These are phyloP conservation scores for Caradrina clavipalpis DNA, from an alignment of 2,888 invertebrate species.

Conservation along the genomic window DNA sequence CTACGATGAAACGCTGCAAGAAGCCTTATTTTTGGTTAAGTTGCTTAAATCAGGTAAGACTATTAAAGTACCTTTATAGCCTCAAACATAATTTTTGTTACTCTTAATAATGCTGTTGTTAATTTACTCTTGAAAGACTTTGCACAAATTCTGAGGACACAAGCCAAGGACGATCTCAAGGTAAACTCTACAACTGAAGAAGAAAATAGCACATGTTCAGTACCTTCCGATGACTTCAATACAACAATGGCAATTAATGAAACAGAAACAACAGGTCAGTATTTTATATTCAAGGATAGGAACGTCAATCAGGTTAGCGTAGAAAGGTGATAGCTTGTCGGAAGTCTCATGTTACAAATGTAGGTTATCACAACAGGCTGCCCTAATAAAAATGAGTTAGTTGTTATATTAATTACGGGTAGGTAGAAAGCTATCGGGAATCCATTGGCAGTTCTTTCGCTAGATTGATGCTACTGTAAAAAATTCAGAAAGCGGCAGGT, in stretches of 20 bases:
- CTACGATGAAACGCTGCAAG: slow-evolving; percentile 67
- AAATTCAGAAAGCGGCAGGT: no score
- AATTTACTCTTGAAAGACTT: slow-evolving; percentile 60
- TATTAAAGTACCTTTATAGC: neutral
- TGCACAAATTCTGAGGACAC: slow-evolving; percentile 56
- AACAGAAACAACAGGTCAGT: slow-evolving; percentile 23
- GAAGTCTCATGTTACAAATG: no score
- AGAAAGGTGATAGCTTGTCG: no score
- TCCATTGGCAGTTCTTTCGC: neutral
- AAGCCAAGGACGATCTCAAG: slow-evolving; percentile 17
- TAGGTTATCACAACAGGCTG: no score
- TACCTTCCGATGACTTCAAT: slow-evolving; percentile 27
- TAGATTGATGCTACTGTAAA: no score
- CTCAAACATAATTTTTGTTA: no score
- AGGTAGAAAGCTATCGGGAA: neutral
- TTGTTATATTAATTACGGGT: no score
- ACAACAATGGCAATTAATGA: slow-evolving; percentile 30
- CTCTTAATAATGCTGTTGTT: neutral
- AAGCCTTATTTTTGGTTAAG: slow-evolving; percentile 74
- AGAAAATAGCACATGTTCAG: slow-evolving; percentile 57
- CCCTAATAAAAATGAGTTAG: no score
- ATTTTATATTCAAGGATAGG: neutral
- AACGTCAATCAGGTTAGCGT: no score
- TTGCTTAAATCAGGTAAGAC: slow-evolving; percentile 73
- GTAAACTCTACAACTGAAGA: slow-evolving; percentile 30